Conservation (phyloP, 2,888 invertebrate genomes). For the Aplocera efformata region DNA sequence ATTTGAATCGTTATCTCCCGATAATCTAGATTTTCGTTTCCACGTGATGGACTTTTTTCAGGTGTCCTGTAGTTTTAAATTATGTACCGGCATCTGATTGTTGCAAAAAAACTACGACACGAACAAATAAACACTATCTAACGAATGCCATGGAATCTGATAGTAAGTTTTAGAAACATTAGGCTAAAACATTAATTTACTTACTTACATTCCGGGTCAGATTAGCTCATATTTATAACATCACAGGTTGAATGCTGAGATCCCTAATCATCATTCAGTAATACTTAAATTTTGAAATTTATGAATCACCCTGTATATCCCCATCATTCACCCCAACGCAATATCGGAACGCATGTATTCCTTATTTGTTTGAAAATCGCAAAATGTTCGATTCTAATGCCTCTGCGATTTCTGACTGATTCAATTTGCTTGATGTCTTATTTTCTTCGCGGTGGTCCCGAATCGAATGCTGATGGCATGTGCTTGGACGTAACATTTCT, state of each 20-base stretch:
- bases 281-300: not conserved
- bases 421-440: constrained; percentile 74
- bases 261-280: too few relatives aligned
- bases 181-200: too few relatives aligned
- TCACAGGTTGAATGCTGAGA: too few relatives aligned
- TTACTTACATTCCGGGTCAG: too few relatives aligned
- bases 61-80: too few relatives aligned
- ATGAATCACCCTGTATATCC: constrained; percentile 42
- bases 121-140: too few relatives aligned
- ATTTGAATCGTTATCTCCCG: not conserved
- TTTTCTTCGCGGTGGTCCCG: constrained; percentile 72
- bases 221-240: too few relatives aligned
- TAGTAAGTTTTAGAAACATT: too few relatives aligned
- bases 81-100: too few relatives aligned
- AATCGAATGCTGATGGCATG: constrained; percentile 23
- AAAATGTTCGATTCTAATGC: constrained; percentile 66
- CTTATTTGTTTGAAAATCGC: constrained; percentile 64
- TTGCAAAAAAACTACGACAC: too few relatives aligned
- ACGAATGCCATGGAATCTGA: too few relatives aligned
- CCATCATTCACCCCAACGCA: constrained; percentile 36
- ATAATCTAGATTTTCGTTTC: not conserved
- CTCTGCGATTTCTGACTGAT: constrained; percentile 56
- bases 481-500: not conserved
- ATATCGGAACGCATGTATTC: constrained; percentile 55
- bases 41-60: too few relatives aligned